Base-by-base conservation (phyloP, 2,797 vertebrate genomes). In the Aldrovandia affinis region DNA sequence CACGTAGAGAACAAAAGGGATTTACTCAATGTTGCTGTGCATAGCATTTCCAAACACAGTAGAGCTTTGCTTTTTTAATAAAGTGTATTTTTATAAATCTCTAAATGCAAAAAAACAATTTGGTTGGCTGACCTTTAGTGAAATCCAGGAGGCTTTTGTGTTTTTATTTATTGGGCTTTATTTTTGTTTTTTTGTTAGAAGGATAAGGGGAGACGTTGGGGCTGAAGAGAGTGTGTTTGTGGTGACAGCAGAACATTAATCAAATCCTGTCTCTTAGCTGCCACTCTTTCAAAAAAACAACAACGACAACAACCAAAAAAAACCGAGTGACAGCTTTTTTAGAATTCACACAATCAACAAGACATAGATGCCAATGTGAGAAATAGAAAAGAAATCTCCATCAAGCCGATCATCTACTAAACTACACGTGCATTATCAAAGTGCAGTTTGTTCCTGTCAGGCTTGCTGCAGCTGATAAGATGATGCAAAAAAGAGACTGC, bases 301-400 rank as follows among this genome's bases (percentile, higher is more conserved):
- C 12, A 50, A 50, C 6, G 6, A 50, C n/a, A 50, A 50, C 6
- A 50, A 50, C 6, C 12, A 50, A 50, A 50, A 6, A 50, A 50
- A 12, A 73, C 18, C 9, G 70, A n/a, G 39, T 75, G 70, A 75
- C 70, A n/a, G 39, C 36, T 0, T 39, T n/a, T 75, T 75, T 75
- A 75, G 70, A 75, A 75, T 75, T 75, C 39, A 18, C 70, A 44
- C 70, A 75, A 75, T 75, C 70, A 44, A 75, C 70, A 25, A 70
- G 65, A 18, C 65, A 3, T 30, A 75, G n/a, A 75, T 30, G 70
- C 20, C 70, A 18, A 70, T 70, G 65, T 18, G 28, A 30, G 65
- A 36, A 57, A 14, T 14, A 22, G 39, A 75, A 3, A 44, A 75
- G 44, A 75, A 70, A 18, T 15, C 0, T 42, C 22, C 70, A n/a